A percentile compares a stretch with the other conserved stretches of the same genome.
phyloP scores from a whole-genome alignment of 2,797 vertebrate species.

The Acanthurus lineatus region DNA sequence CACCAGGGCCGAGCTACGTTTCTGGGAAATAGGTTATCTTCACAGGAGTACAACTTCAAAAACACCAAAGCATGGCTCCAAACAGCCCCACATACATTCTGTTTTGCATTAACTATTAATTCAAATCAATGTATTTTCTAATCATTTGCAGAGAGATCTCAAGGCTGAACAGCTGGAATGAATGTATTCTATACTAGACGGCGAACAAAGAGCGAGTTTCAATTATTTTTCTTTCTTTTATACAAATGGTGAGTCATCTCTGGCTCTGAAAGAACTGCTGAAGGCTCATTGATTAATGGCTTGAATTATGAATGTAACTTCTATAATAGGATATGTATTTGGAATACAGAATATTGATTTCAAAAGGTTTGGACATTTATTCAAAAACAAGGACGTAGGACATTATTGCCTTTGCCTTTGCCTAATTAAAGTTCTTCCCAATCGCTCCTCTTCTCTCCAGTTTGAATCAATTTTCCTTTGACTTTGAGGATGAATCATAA shows the following conservation, averaged over 20 bases:
- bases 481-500: slow-evolving; percentile 33
- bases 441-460: slow-evolving; percentile 13
- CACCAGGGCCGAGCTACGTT: slow-evolving; percentile 47
- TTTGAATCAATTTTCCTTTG: slow-evolving; percentile 49
- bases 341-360: slow-evolving; percentile 69
- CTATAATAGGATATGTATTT: slow-evolving; percentile 60
- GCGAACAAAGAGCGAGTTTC: slow-evolving; percentile 63
- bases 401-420: slow-evolving; percentile 32
- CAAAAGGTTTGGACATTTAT: slow-evolving; percentile 50
- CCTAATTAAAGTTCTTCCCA: slow-evolving; percentile 46
- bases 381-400: slow-evolving; percentile 42
- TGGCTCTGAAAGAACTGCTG: slow-evolving; percentile 56
- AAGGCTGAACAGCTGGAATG: slow-evolving; percentile 33
- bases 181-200: slow-evolving; percentile 43
- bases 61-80: slow-evolving; percentile 50
- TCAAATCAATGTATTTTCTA: slow-evolving; percentile 53
- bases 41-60: slow-evolving; percentile 71
- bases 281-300: slow-evolving; percentile 62
- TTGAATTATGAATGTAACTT: slow-evolving; percentile 72
- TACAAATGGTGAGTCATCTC: slow-evolving; percentile 68
- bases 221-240: slow-evolving; percentile 54
- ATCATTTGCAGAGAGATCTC: slow-evolving; percentile 28
- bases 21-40: slow-evolving; percentile 76
- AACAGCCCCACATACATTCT: slow-evolving; percentile 25
- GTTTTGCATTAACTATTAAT: slow-evolving; percentile 42